phyloP scores from a whole-genome alignment of 2,888 invertebrate genomes.

The Caenorhabditis zanzibari region DNA sequence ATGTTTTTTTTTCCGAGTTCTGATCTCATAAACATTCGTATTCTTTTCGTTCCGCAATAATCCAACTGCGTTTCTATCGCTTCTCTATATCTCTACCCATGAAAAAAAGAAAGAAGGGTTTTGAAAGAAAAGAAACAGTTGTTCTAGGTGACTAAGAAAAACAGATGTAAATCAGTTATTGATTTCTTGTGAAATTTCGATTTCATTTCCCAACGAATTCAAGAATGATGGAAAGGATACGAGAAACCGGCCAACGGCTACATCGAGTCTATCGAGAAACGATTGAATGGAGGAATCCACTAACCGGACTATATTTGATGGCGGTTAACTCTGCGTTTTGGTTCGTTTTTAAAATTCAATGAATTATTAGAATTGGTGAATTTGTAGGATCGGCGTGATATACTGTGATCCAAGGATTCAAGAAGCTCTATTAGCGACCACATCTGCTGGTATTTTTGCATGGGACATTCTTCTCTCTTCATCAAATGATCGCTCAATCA shows the following conservation, averaged over 20 bases:
- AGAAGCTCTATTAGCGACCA: conserved; percentile 66
- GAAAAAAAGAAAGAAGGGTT: background rate
- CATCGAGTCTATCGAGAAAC: conserved; percentile 61
- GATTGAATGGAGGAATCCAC: conserved; percentile 79
- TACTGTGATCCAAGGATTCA: conserved; percentile 73
- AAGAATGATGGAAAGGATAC: conserved; percentile 61
- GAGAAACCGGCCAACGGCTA: conserved; percentile 44
- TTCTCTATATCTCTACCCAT: conserved; percentile 6
- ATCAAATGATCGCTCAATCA: conserved; percentile 75
- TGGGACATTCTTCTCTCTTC: conserved; percentile 79
- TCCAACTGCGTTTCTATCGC: conserved; percentile 18
- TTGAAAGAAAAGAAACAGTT: conserved; percentile 37
- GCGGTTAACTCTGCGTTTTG: conserved; percentile 79
- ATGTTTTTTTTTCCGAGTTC: conserved; percentile 14
- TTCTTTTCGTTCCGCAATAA: conserved; percentile 12
- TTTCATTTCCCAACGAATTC: too few relatives aligned
- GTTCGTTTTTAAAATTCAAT: conserved; percentile 58
- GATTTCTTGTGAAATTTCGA: conserved; percentile 39
- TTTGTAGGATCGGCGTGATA: conserved; percentile 72
- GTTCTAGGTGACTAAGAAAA: conserved; percentile 38
- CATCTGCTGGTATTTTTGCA: conserved; percentile 73
- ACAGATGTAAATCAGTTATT: conserved; percentile 36
- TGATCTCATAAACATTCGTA: conserved; percentile 23
- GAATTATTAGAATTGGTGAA: background rate
- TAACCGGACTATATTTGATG: conserved; percentile 79